Evolutionary conservation across 2,797 vertebrate genomes (phyloP).

Genomic region (Psittacula derbiana): DNA sequence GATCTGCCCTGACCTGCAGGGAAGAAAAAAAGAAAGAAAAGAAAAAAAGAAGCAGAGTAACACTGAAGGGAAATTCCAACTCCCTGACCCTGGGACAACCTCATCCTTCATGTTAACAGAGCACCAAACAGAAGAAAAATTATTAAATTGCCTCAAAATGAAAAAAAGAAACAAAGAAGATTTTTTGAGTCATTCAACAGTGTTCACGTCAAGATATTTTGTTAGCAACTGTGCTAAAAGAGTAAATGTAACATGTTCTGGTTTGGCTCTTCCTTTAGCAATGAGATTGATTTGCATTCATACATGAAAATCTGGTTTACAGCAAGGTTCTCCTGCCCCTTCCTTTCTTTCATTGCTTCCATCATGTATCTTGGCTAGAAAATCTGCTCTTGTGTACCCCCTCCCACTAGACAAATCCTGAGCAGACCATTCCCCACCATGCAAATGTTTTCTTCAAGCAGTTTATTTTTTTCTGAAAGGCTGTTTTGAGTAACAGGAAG

Average conservation of each 20-base stretch:
- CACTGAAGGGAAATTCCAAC: slow-evolving; percentile 67
- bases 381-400: background rate
- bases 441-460: background rate
- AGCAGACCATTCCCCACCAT: background rate
- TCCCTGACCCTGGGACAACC: slow-evolving; percentile 25
- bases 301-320: slow-evolving; percentile 32
- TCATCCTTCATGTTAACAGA: background rate
- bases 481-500: background rate
- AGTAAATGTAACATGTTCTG: slow-evolving; percentile 36
- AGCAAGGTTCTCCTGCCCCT: background rate
- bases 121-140: background rate
- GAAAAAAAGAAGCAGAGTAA: slow-evolving; percentile 39
- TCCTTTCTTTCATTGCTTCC: slow-evolving; percentile 24
- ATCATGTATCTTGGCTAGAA: background rate
- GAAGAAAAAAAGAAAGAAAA: slow-evolving; percentile 22
- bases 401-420: fast-evolving
- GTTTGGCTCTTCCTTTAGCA: slow-evolving; percentile 35
- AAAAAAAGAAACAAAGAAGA: background rate
- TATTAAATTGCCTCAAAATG: background rate
- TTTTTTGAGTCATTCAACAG: slow-evolving; percentile 50
- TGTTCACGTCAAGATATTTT: background rate
- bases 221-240: slow-evolving; percentile 33
- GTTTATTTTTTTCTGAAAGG: background rate
- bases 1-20: background rate
- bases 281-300: slow-evolving; percentile 39